Evolutionary conservation across 2,113 vertebrate species (phyloP).

Genomic region (Heterochromis multidens): DNA sequence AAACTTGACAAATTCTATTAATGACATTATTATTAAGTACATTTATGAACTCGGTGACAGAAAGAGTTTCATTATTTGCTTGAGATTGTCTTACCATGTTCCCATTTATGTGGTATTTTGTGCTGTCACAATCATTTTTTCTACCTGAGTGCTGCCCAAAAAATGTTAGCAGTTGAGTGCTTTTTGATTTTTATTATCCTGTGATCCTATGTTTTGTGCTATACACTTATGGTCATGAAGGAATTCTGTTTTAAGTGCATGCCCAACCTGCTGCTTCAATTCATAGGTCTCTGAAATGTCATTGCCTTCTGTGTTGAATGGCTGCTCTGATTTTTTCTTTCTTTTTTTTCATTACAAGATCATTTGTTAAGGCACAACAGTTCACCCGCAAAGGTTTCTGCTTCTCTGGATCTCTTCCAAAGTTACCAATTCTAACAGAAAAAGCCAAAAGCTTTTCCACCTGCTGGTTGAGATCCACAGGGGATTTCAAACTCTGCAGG

Average conservation of each 20-base stretch:
- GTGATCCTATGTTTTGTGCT: background rate
- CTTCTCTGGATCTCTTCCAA: conserved; percentile 27
- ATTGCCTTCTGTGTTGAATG: conserved; percentile 29
- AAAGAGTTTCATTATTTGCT: background rate
- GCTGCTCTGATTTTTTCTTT: background rate
- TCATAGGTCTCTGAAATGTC: conserved; percentile 60
- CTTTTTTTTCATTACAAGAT: background rate
- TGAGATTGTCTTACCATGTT: background rate
- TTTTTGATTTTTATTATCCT: background rate
- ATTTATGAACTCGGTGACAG: background rate
- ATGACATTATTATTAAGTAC: background rate
- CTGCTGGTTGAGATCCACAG: background rate
- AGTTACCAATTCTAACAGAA: conserved; percentile 9
- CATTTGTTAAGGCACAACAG: conserved; percentile 37
- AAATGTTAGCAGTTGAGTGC: background rate
- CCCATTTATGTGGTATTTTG: background rate
- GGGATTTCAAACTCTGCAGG: background rate
- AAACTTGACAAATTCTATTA: background rate
- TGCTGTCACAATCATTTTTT: background rate
- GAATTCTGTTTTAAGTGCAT: background rate
- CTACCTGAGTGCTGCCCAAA: background rate
- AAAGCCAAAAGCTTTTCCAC: background rate
- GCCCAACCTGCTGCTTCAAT: conserved; percentile 22
- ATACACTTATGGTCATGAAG: background rate
- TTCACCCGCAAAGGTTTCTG: conserved; percentile 40